Base-by-base conservation (phyloP, 1,140 invertebrate species). In the Hylyphantes graminicola region DNA sequence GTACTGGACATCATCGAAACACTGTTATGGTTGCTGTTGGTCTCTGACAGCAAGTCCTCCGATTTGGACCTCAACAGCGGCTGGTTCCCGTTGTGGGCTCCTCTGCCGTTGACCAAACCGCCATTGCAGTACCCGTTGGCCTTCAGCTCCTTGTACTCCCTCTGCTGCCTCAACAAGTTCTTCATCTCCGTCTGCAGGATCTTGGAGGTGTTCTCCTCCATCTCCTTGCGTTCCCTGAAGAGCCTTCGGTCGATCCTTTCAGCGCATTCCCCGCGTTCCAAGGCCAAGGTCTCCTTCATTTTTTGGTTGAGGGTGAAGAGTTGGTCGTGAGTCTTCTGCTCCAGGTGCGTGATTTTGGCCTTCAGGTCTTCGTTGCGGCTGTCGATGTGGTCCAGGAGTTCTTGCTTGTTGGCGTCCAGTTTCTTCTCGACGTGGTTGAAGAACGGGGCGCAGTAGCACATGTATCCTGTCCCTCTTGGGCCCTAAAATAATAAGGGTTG, bases 401-500 rank as follows among this genome's bases (percentile, higher is more conserved):
- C 95, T 79, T 95, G 93, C 83, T 96, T 95, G 87, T 96, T 95
- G 85, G 93, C 92, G 87, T 96, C 95, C 13, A 97, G 88, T 85
- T 94, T 94, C 68, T 95, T 93, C 89, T 97, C 96, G 88, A 97
- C 93, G 84, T 96, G 94, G 85, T 94, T 92, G 88, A 98, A 94
- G 87, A 96, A 94, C 7, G 94, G 94, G 0, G 93, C 93, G 88
- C 94, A 95, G 87, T 94, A 94, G 88, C 94, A 96, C 2, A 94
- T 94, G 87, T 95, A 95, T 0, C 95, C 94, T 10, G 96, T 94
- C 2, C 96, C 96, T 11, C 97, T 93, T 0, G 96, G 96, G 7
- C 97, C 96, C 90, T 92, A 7, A 6, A 70, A 70, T 53, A 15
- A 51, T 17, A 15, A 70, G 51, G 19, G 50, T 50, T 2, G 4